These are phyloP conservation scores for Ellobium chinense DNA, from an alignment of 2,888 invertebrate species.

Conservation along the genomic window DNA sequence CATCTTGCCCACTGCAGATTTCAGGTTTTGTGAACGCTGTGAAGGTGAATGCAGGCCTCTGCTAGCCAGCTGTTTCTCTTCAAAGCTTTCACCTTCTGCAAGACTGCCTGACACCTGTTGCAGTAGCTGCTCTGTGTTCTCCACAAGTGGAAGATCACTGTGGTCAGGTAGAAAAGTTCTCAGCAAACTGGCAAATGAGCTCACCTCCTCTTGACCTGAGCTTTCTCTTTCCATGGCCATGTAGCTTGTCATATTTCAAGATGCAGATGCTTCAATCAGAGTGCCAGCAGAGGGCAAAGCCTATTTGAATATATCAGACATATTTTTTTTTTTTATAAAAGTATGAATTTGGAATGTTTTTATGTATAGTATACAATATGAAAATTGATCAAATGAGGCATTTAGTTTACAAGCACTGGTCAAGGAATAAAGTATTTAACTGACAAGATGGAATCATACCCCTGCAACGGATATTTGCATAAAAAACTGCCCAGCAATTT, in stretches of 20 bases:
- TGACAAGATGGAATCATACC: no score
- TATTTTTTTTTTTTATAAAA: no score
- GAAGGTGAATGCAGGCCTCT: not conserved
- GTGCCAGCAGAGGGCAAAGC: no score
- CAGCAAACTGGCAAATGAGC: slow-evolving; percentile 30
- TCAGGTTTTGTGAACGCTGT: not conserved
- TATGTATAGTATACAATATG: no score
- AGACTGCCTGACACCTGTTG: slow-evolving; percentile 21
- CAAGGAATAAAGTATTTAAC: no score
- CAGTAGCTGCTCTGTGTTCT: slow-evolving; percentile 25
- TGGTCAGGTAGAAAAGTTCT: slow-evolving; percentile 44
- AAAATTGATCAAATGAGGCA: no score
- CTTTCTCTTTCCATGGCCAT: slow-evolving; percentile 34
- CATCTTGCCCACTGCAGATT: not conserved
- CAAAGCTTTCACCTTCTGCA: not conserved
- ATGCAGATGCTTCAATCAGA: not conserved
- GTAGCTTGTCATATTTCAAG: not conserved
- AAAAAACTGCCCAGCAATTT: no score
- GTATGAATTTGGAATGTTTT: no score
- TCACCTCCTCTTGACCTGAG: slow-evolving; percentile 25
- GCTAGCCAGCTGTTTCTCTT: not conserved
- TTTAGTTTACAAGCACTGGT: no score
- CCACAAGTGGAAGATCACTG: slow-evolving; percentile 17
- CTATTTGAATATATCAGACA: no score
- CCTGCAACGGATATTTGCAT: no score